Evolutionary conservation across 30 jellyfish, hydroid and myxozoan genomes (phyloP), one percentile per base, ranked within the genome.

Genomic region (Hydractinia symbiolongicarpus): DNA sequence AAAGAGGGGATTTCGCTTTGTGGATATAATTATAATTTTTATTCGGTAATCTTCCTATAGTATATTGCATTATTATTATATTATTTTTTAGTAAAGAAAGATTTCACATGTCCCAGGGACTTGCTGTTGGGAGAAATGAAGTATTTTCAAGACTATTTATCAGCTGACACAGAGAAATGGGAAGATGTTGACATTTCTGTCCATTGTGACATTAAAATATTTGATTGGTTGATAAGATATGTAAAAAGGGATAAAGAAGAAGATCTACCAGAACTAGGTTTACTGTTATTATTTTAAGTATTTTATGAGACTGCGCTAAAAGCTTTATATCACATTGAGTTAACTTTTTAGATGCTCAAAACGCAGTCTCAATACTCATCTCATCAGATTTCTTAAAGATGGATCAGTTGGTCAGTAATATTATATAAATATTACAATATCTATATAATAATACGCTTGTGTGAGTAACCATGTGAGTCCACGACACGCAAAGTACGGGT

Each of bases 161-260:
- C 98, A 14, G 55, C 73, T 10, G 91, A 84, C 19, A 55, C 81
- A 50, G 91, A 86, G 16, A 86, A 84, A 71, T 93, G 98, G 98
- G 95, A 87, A 64, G 96, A 93, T 72, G 95, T 93, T 62, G 98
- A 93, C 55, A 93, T 93, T 60, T 83, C 98, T 57, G 98, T 93
- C 5, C 98, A 93, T 72, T 93, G 98, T 84, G 98, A 93, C 84
- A 90, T 93, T 14, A 89, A 79, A 14, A 88, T 93, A 6, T 93
- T 93, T 84, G 95, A 93, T 66, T 93, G 98, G 98, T 76, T 93
- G 7, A 93, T 93, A 82, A 82, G 82, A 19, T 93, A 93, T 68
- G 95, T 93, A 20, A 87, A 93, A 72, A 86, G 88, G 61, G 79
- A 68, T 16, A 61, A 57, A 52, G 95, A 70, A 7, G 50, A 67